Percentiles rank a stretch among this genome's conserved stretches.
Evolutionary conservation across 2,888 invertebrate species (phyloP).

Genomic region (Onthophagus sagittarius): DNA sequence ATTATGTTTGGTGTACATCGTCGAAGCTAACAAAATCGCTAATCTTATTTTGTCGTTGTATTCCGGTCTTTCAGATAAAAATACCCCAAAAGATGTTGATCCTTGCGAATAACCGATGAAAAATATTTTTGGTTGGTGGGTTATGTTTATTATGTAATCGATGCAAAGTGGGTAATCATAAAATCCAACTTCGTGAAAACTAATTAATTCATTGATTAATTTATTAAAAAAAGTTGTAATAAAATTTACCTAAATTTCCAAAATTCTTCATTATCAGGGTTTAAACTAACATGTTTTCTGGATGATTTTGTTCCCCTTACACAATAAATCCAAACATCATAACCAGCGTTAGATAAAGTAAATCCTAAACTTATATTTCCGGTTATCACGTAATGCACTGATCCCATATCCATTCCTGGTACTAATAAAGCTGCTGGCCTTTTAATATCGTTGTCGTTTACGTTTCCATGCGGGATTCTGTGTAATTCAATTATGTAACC

Average conservation of each 20-base stretch:
- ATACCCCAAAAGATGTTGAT: slow-evolving; percentile 62
- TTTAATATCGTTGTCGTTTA: slow-evolving; percentile 26
- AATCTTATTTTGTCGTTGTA: slow-evolving; percentile 62
- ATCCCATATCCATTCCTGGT: slow-evolving; percentile 54
- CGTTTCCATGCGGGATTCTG: slow-evolving; percentile 51
- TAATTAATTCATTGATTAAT: background rate
- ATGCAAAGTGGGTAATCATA: slow-evolving; percentile 78
- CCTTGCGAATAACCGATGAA: slow-evolving; percentile 82
- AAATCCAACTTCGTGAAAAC: slow-evolving; percentile 75
- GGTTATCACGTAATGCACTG: slow-evolving; percentile 56
- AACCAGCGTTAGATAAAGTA: slow-evolving; percentile 48
- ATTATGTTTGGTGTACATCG: slow-evolving; percentile 14
- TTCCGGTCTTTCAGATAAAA: slow-evolving; percentile 60
- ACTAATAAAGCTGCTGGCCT: slow-evolving; percentile 48
- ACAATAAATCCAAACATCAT: slow-evolving; percentile 58
- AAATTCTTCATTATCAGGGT: slow-evolving; percentile 26
- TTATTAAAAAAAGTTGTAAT: background rate
- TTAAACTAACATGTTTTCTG: slow-evolving; percentile 47
- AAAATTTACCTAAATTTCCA: slow-evolving; percentile 28
- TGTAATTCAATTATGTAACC: slow-evolving; percentile 56
- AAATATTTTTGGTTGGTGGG: slow-evolving; percentile 59
- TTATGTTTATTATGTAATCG: slow-evolving; percentile 59
- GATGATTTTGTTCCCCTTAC: slow-evolving; percentile 57
- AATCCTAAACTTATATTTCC: slow-evolving; percentile 49
- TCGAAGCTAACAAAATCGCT: slow-evolving; percentile 63